Evolutionary conservation across 1,140 invertebrate genomes (phyloP).

Genomic region (Campoletis sonorensis): DNA sequence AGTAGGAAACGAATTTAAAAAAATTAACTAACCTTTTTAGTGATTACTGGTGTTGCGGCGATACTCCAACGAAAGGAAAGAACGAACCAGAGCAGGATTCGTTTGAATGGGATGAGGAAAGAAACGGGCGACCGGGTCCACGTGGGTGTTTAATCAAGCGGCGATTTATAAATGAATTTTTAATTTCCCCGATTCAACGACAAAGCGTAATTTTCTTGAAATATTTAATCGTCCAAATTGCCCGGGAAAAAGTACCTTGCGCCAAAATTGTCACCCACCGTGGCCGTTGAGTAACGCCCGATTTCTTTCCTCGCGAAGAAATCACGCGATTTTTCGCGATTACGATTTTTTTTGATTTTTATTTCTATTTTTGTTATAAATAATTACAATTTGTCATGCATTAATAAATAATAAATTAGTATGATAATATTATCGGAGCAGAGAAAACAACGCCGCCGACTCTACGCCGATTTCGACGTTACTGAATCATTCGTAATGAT

Average conservation of each 20-base stretch:
- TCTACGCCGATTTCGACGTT: slow-evolving; percentile 29
- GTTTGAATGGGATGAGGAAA: slow-evolving; percentile 3
- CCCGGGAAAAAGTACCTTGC: background rate
- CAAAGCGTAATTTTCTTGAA: background rate
- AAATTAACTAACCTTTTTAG: too few relatives aligned
- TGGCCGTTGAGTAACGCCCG: background rate
- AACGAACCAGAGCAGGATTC: too few relatives aligned
- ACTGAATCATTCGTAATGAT: background rate
- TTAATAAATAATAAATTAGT: slow-evolving; percentile 23
- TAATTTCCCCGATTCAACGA: too few relatives aligned
- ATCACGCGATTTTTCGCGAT: background rate
- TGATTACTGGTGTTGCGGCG: too few relatives aligned
- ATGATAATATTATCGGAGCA: slow-evolving; percentile 3
- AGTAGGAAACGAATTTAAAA: too few relatives aligned
- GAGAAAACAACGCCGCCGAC: slow-evolving; percentile 16
- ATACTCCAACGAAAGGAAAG: too few relatives aligned
- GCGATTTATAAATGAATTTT: background rate
- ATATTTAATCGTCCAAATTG: background rate
- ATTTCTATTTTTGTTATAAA: background rate
- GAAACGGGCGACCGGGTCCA: slow-evolving; percentile 12
- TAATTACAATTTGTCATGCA: background rate
- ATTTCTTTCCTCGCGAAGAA: slow-evolving; percentile 4
- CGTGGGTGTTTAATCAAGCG: slow-evolving; percentile 14
- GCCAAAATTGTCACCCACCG: background rate
- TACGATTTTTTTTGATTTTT: background rate